These are phyloP conservation scores for Lathamus discolor DNA, from an alignment of 2,113 vertebrate genomes.

Conservation along the genomic window DNA sequence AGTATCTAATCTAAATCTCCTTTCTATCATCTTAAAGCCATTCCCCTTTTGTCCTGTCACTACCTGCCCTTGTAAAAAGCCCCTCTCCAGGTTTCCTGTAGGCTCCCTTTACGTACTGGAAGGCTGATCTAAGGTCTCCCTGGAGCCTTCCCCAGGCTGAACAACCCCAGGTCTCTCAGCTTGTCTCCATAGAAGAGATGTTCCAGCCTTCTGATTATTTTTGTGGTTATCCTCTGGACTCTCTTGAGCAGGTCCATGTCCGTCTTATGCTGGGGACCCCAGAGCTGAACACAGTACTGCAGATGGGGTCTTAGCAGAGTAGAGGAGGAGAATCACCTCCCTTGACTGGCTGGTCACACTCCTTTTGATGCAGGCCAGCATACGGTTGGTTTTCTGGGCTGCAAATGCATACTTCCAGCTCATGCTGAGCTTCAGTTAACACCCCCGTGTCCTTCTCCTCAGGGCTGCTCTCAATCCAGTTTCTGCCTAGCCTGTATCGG, in stretches of 20 bases:
- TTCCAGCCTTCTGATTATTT: not conserved
- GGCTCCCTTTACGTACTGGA: not conserved
- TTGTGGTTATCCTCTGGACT: not conserved
- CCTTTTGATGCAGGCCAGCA: not conserved
- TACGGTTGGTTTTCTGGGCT: not conserved
- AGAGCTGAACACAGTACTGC: not conserved
- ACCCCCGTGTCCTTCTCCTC: not conserved
- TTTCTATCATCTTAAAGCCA: not conserved
- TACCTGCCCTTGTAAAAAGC: not conserved
- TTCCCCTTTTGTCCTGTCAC: not conserved
- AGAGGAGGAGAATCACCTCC: not conserved
- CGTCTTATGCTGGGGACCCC: not conserved
- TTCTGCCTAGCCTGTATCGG: not conserved
- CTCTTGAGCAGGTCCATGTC: not conserved
- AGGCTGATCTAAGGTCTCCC: not conserved
- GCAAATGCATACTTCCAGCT: not conserved
- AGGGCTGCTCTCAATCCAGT: not conserved
- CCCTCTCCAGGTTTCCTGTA: not conserved
- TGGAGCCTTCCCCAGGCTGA: not conserved
- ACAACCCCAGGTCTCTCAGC: not conserved
- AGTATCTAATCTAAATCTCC: not conserved
- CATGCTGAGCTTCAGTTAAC: not conserved
- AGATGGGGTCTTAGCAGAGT: not conserved
- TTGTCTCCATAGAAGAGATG: not conserved
- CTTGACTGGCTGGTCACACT: not conserved